Base-by-base conservation (phyloP, 2,113 vertebrate genomes). In the Ellobius talpinus region DNA sequence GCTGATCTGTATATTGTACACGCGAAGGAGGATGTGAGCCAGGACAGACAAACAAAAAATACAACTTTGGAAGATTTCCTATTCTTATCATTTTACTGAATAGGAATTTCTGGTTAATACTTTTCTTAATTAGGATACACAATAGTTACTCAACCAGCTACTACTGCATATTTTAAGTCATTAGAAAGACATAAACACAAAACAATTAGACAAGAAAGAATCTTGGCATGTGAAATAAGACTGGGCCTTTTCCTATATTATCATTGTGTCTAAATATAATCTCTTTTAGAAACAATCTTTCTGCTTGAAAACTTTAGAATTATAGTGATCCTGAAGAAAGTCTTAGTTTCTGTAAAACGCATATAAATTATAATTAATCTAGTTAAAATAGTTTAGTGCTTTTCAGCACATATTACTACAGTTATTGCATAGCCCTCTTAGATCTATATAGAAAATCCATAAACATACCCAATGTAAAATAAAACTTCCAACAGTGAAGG, bases 401-500 rank as follows among this genome's bases (percentile, higher is more conserved):
- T 96, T 98, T 98, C 96, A 96, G 98, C 97, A 96, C 74, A 98
- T 97, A 98, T 98, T 98, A 98, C 97, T 98, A 94, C 97, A 98
- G 95, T 98, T 99, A 99, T 99, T 99, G 98, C 99, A 99, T 98
- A 98, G 98, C 98, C 98, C 98, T 98, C 98, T 98, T 95, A 97
- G 97, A 98, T 97, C 98, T 97, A 97, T 96, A 97, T 98, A 95
- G 50, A 42, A 97, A 98, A 78, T 95, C 91, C 97, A 96, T 97
- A 98, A 98, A 97, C 97, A 98, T 98, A 98, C 97, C 93, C 96
- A 98, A 97, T 97, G 90, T 96, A 96, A 95, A 97, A 96, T 96
- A 98, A 97, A 95, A 93, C 89, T 98, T 98, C 97, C 98, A 97
- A 97, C 96, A 98, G 97, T 31, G 91, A 97, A 98, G 96, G 98